phyloP scores from a whole-genome alignment of 2,113 vertebrate genomes.

The Stictonetta naevosa region DNA sequence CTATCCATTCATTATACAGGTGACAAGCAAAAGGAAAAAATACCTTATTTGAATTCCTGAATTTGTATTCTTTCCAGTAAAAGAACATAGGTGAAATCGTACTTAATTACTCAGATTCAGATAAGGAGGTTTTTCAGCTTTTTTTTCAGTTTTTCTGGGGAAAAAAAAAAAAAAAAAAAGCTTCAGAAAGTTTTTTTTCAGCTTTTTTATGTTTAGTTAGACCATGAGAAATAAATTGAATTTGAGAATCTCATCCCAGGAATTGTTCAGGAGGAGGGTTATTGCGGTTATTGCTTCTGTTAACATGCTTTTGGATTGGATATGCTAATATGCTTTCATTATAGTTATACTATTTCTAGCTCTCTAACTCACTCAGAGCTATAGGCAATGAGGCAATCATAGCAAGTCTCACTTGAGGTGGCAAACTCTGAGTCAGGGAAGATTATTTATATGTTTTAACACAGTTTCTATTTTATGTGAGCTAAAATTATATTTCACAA shows the following conservation, averaged over 20 bases:
- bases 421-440: neutral
- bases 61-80: neutral
- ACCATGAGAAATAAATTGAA: slow-evolving; percentile 27
- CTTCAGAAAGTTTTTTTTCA: neutral
- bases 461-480: slow-evolving; percentile 6
- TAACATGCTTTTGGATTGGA: slow-evolving; percentile 13
- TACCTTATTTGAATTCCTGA: neutral
- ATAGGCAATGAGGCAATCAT: neutral
- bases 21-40: neutral
- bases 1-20: neutral
- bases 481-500: slow-evolving; percentile 24
- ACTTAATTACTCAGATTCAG: neutral
- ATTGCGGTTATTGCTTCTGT: slow-evolving; percentile 46
- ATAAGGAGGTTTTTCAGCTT: neutral
- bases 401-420: neutral
- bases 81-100: neutral
- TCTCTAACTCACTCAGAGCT: neutral
- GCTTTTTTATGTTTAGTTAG: neutral
- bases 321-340: slow-evolving; percentile 30
- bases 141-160: neutral
- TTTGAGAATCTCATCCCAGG: neutral
- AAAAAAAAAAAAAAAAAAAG: no score
- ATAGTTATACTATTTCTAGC: neutral
- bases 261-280: slow-evolving; percentile 11
- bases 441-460: neutral